These are phyloP conservation scores for Harpalus rufipes DNA, from an alignment of 2,888 invertebrate species.

Conservation along the genomic window DNA sequence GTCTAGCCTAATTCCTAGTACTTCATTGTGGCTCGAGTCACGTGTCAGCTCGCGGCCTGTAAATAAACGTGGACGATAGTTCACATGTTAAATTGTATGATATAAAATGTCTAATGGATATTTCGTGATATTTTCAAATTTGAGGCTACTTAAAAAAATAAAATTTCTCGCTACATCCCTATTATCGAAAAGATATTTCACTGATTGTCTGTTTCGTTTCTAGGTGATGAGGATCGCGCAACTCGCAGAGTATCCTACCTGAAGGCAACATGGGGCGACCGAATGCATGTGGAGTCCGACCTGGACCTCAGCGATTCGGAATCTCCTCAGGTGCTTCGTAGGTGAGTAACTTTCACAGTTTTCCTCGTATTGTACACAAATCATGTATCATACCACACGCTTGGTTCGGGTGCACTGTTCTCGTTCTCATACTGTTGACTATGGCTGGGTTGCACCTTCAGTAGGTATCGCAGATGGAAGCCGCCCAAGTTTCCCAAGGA, in stretches of 20 bases:
- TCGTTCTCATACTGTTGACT: neutral
- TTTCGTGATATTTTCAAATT: no score
- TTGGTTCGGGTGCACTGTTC: conserved; percentile 23
- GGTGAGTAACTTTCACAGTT: conserved; percentile 77
- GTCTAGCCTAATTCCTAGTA: no score
- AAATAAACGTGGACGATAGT: no score
- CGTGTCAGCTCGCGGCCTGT: no score
- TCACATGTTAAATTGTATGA: no score
- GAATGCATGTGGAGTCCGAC: conserved; percentile 86
- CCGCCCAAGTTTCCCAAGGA: conserved; percentile 89
- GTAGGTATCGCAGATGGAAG: conserved; percentile 90
- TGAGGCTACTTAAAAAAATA: no score
- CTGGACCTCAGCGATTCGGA: conserved; percentile 82
- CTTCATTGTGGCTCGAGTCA: no score
- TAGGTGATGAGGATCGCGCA: conserved; percentile 90
- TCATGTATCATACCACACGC: neutral
- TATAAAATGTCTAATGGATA: no score
- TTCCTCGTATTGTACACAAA: neutral
- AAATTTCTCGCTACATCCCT: no score
- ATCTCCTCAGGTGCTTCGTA: conserved; percentile 80
- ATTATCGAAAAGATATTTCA: no score
- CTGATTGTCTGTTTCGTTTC: no score
- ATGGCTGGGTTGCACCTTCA: conserved; percentile 72
- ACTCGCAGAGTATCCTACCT: conserved; percentile 96
- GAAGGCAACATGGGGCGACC: conserved; percentile 92